A percentile compares a stretch with the other conserved stretches of the same genome.
Conservation (phyloP, 2,888 invertebrate species). For the Tineola bisselliella region DNA sequence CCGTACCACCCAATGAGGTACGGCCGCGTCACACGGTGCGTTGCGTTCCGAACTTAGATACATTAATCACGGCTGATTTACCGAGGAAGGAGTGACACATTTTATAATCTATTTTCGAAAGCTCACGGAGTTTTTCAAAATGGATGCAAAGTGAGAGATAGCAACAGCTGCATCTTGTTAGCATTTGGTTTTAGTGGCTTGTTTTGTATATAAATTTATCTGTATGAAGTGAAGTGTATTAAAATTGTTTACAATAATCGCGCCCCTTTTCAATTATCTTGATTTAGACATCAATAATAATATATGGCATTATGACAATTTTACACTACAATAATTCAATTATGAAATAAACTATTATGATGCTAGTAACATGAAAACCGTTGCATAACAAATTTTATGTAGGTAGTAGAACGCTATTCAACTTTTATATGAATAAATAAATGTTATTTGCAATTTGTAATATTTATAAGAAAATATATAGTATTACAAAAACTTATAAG, state of each 20-base stretch:
- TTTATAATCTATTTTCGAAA: slow-evolving; percentile 67
- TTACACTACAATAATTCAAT: slow-evolving; percentile 1
- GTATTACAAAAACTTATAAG: no score
- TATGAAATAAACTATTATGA: not conserved
- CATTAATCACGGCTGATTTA: slow-evolving; percentile 66
- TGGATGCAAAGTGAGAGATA: slow-evolving; percentile 48
- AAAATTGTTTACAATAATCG: slow-evolving; percentile 3
- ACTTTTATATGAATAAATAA: no score
- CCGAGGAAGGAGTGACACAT: slow-evolving; percentile 64
- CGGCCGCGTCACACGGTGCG: slow-evolving; percentile 56
- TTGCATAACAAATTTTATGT: no score
- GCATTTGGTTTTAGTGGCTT: slow-evolving; percentile 40
- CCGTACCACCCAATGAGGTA: slow-evolving; percentile 64
- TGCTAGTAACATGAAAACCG: not conserved
- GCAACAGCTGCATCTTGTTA: slow-evolving; percentile 66
- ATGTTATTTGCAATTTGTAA: no score
- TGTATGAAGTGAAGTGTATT: slow-evolving; percentile 2
- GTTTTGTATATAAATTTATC: slow-evolving; percentile 57
- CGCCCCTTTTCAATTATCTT: not conserved
- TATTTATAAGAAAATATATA: no score
- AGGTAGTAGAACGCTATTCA: no score
- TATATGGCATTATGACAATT: not conserved
- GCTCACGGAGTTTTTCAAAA: slow-evolving; percentile 61
- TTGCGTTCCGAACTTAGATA: slow-evolving; percentile 49
- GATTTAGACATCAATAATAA: not conserved